These are phyloP conservation scores for Actinia equina DNA, from an alignment of 64 coral and sea anemone species.

Conservation along the genomic window DNA sequence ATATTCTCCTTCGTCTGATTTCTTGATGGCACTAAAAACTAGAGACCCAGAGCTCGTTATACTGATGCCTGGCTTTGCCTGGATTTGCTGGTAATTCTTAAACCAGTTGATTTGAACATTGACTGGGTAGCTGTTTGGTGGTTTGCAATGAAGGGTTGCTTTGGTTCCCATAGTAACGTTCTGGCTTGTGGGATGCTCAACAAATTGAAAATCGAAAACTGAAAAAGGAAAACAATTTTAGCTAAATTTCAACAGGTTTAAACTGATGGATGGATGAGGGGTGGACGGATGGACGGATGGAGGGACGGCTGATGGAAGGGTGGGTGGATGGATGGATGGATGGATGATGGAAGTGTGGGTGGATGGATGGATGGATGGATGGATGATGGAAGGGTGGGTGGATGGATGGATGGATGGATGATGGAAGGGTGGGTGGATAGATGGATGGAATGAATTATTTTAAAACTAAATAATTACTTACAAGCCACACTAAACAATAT, in stretches of 20 bases:
- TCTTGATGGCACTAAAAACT: conserved; percentile 53
- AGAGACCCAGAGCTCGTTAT: conserved; percentile 70
- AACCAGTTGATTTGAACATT: conserved; percentile 71
- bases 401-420: no score
- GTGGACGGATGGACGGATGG: no score
- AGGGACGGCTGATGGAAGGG: no score
- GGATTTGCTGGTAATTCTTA: conserved; percentile 67
- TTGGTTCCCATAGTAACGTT: conserved; percentile 56
- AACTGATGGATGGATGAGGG: not conserved
- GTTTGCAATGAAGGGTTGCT: conserved; percentile 49
- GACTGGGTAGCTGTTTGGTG: conserved; percentile 75
- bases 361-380: no score
- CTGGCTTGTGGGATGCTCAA: conserved; percentile 55
- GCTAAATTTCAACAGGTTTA: not conserved
- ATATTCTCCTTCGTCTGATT: conserved; percentile 87
- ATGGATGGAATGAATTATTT: no score
- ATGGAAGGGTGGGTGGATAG: no score
- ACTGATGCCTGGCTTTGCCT: conserved; percentile 16
- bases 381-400: no score
- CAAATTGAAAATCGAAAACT: conserved; percentile 88
- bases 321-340: no score
- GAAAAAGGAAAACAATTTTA: not conserved
- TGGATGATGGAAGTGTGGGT: no score
- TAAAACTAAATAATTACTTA: conserved; percentile 38
- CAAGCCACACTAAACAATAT: conserved; percentile 86